Evolutionary conservation across 1,140 invertebrate species (phyloP), one percentile per base, ranked within the genome.

Genomic region (Drosophila orena): DNA sequence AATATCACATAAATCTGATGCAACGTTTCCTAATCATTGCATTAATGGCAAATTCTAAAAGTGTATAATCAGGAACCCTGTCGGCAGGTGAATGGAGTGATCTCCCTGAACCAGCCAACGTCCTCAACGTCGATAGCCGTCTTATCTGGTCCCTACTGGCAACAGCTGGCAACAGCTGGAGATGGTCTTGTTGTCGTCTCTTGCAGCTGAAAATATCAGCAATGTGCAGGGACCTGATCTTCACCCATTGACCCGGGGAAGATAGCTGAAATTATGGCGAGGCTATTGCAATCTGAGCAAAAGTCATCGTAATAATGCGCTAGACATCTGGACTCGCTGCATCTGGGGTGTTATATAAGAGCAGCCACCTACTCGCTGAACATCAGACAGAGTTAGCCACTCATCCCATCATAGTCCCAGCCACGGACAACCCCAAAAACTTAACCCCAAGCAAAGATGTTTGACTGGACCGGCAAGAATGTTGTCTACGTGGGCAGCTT

Each of bases 391-490:
- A 68, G 46, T 27, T 61, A 52, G 35, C 27, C 46, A 68, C 27
- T 17, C 46, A 50, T 52, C 20, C 35, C 44, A 49, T 30, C 35
- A 22, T 27, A 34, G 8, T 43, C 15, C 47, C 17, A n/a, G n/a
- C n/a, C n/a, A n/a, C n/a, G n/a, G n/a, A n/a, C n/a, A n/a, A n/a
- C n/a, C 27, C 47, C 24, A 30, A 66, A 35, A 7, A 35, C 4
- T n/a, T 3, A 17, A 66, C 22, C 20, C 5, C 17, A 10, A 10
- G 15, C 27, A 14, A 70, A 91, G 24, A 91, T 91, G 90, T 84
- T 76, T 53, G 80, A 91, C 58, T 91, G 89, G 77, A 75, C 61
- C 7, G 76, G 65, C 47, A 92, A 92, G 72, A 91, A 91, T 77
- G 88, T 92, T 42, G 72, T 92, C 6, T 91, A 80, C 22, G 77